Percentiles rank a stretch among this genome's conserved stretches.
Evolutionary conservation across 2,797 vertebrate genomes (phyloP).

Genomic region (Liparis tanakae): DNA sequence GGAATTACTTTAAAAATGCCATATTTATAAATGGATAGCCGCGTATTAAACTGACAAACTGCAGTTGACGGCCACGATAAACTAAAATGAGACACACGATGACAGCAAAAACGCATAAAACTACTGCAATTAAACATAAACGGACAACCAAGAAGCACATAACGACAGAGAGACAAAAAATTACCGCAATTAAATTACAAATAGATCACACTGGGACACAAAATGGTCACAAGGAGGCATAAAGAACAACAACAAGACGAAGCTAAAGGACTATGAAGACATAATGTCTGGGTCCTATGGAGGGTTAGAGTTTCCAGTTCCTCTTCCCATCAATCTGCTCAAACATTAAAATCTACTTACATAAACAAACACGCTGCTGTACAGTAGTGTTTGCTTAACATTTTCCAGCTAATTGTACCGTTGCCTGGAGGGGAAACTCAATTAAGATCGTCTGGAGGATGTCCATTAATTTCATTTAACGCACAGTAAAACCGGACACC

Average conservation of each 20-base stretch:
- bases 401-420: slow-evolving; percentile 51
- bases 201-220: not conserved
- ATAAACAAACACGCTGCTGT: slow-evolving; percentile 35
- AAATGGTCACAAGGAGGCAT: not conserved
- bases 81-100: not conserved
- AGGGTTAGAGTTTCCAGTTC: slow-evolving; percentile 5
- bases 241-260: not conserved
- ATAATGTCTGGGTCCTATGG: not conserved
- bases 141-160: not conserved
- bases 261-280: not conserved
- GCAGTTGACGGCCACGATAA: not conserved
- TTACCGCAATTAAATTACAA: not conserved
- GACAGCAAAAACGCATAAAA: not conserved
- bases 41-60: not conserved
- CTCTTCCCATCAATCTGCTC: slow-evolving; percentile 49
- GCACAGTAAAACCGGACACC: slow-evolving; percentile 56
- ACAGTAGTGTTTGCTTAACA: slow-evolving; percentile 43
- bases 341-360: slow-evolving; percentile 51
- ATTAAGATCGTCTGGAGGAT: slow-evolving; percentile 64
- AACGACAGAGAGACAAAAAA: not conserved
- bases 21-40: not conserved
- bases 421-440: slow-evolving; percentile 40
- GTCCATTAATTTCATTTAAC: slow-evolving; percentile 64
- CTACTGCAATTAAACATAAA: not conserved
- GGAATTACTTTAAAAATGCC: not conserved